Conservation (phyloP, 1,140 invertebrate species). For the Oryzaephilus surinamensis region DNA sequence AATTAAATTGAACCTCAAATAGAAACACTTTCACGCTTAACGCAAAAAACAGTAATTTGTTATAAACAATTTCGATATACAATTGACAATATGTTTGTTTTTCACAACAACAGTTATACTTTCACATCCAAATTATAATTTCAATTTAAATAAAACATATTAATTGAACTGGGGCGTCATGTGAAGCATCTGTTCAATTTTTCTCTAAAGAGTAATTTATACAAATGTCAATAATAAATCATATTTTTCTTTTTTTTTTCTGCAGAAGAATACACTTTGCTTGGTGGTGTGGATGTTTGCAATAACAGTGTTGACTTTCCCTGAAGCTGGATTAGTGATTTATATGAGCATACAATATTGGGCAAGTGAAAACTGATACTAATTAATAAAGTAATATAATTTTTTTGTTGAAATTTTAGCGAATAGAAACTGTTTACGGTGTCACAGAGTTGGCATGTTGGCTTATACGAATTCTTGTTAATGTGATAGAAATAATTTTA, state of each 20-base stretch:
- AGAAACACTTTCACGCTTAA: no score
- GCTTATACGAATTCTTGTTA: conserved; percentile 44
- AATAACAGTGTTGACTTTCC: conserved; percentile 51
- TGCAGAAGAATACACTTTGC: conserved; percentile 48
- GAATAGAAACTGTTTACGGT: conserved; percentile 47
- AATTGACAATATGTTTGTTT: no score
- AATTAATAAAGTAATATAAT: not conserved
- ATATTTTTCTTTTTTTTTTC: conserved; percentile 9
- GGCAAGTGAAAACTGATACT: conserved; percentile 39
- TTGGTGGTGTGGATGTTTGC: conserved; percentile 53
- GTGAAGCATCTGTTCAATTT: no score
- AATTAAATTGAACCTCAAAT: no score
- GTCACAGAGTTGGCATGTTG: conserved; percentile 50
- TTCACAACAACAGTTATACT: no score
- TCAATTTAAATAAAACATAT: no score
- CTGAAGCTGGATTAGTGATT: conserved; percentile 55
- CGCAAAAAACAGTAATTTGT: no score
- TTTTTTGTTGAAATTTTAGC: conserved; percentile 35
- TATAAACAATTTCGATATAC: no score
- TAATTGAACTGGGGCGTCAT: no score
- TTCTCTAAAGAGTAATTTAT: no score
- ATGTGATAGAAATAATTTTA: conserved; percentile 46
- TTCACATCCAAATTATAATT: no score
- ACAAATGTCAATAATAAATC: no score
- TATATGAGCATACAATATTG: conserved; percentile 59